Base-by-base conservation (phyloP, 2,797 vertebrate genomes). In the Hafferia zeledoni region DNA sequence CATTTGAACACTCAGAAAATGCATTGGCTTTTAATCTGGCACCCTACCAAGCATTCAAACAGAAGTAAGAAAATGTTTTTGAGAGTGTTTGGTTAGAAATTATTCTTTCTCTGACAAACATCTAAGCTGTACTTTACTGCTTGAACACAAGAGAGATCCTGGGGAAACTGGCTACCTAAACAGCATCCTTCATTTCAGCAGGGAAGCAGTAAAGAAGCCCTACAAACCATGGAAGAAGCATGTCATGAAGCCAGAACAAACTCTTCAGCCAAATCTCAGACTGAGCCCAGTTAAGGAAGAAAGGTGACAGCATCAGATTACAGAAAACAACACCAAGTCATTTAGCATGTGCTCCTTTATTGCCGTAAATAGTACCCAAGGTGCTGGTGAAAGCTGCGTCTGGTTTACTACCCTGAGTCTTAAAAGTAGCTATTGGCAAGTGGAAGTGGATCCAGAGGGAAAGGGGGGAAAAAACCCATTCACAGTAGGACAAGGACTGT, bases 401-500 rank as follows among this genome's bases (percentile, higher is more conserved):
- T 91, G 87, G 72, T 91, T 92, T 89, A 91, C 94, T 72, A 90
- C 89, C 30, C 90, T 89, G 93, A 87, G 95, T 93, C 71, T 94
- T 95, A 85, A 90, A 89, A 95, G 83, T 92, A 72, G 81, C 78
- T 87, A 85, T 76, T 96, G 93, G 93, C 95, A 97, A 94, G 81
- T 78, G 16, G 43, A 93, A 94, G 78, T 78, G 39, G 72, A 75
- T 93, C 65, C 79, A 80, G 88, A 85, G 68, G 82, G 56, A 94
- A 44, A 33, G 30, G 20, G 17, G 0, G 2, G 14, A 44, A 41
- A 41, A 0, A 2, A 14, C 60, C 69, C 64, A 79, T 92, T 95
- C 90, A 95, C 89, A 92, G 92, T 68, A 92, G 76, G 91, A 96
- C 79, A 87, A 96, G 94, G 87, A 94, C 93, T 97, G 94, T 97